Conservation (phyloP, 2,888 invertebrate genomes). For the Drosophila mettleri region DNA sequence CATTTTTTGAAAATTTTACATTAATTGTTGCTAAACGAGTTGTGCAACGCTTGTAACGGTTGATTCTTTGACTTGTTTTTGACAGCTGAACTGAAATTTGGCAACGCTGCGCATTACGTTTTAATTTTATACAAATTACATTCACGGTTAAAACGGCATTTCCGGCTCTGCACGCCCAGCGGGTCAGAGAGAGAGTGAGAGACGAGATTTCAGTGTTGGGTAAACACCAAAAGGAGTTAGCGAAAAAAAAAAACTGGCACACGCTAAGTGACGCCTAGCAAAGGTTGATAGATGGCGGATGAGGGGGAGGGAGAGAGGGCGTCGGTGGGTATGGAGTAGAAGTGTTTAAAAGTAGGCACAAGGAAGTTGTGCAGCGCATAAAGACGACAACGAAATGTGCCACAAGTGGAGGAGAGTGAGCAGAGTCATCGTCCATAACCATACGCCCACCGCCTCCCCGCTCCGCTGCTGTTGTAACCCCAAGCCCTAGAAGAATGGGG, state of each 20-base stretch:
- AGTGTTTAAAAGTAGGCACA: constrained; percentile 59
- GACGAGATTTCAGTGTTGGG: constrained; percentile 46
- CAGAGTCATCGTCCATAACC: not conserved
- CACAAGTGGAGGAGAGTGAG: constrained; percentile 56
- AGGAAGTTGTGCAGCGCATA: constrained; percentile 63
- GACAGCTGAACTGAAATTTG: constrained; percentile 52
- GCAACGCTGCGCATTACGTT: constrained; percentile 53
- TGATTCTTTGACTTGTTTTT: constrained; percentile 41
- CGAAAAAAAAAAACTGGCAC: constrained; percentile 72
- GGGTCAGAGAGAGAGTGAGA: not conserved
- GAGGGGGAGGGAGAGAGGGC: not conserved
- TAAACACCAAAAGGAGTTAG: constrained; percentile 73
- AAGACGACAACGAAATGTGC: constrained; percentile 63
- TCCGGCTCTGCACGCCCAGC: constrained; percentile 70
- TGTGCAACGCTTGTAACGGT: constrained; percentile 45
- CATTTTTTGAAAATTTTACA: constrained; percentile 58
- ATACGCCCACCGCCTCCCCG: not conserved
- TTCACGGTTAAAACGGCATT: constrained; percentile 82
- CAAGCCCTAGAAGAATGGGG: constrained; percentile 49
- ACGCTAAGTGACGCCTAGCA: constrained; percentile 62
- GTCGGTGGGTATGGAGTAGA: constrained; percentile 6
- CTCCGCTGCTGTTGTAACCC: not conserved
- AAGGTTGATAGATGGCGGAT: not conserved
- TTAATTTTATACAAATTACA: constrained; percentile 59
- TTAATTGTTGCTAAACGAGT: constrained; percentile 67